Conservation (phyloP, 2,797 vertebrate genomes). For the Neomorphus geoffroyi region DNA sequence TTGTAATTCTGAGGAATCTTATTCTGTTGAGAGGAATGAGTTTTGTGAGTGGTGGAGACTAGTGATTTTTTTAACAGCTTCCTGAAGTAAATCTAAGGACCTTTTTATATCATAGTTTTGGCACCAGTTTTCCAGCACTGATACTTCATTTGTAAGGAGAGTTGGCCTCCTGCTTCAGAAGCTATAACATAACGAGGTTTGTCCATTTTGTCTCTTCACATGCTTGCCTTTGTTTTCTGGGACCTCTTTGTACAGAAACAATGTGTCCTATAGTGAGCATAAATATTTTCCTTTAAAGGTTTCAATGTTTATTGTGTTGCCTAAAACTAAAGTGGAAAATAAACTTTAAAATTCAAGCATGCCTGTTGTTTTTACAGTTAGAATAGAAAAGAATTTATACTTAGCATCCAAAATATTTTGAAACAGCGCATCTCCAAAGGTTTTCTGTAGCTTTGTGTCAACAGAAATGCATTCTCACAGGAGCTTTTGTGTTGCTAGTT, state of each 20-base stretch:
- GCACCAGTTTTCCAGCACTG: not conserved
- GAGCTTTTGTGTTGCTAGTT: not conserved
- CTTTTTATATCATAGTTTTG: not conserved
- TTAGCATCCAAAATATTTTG: not conserved
- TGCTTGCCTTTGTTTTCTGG: not conserved
- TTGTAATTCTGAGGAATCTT: not conserved
- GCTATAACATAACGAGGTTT: not conserved
- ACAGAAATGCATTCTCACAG: not conserved
- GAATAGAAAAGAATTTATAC: not conserved
- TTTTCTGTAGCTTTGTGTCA: not conserved
- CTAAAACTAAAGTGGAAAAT: constrained; percentile 33
- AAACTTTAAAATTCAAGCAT: not conserved
- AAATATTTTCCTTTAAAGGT: constrained; percentile 42
- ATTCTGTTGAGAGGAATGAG: not conserved
- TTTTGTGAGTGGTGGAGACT: not conserved
- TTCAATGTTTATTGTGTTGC: not conserved
- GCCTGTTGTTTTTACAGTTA: constrained; percentile 22
- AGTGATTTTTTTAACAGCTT: not conserved
- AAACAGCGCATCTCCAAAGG: not conserved
- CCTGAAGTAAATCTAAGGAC: not conserved
- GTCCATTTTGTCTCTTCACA: not conserved
- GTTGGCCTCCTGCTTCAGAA: constrained; percentile 8
- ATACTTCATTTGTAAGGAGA: not conserved
- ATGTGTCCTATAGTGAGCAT: not conserved
- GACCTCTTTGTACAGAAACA: not conserved